phyloP scores from a whole-genome alignment of 2,797 vertebrate genomes.

The Holocentrus rufus region DNA sequence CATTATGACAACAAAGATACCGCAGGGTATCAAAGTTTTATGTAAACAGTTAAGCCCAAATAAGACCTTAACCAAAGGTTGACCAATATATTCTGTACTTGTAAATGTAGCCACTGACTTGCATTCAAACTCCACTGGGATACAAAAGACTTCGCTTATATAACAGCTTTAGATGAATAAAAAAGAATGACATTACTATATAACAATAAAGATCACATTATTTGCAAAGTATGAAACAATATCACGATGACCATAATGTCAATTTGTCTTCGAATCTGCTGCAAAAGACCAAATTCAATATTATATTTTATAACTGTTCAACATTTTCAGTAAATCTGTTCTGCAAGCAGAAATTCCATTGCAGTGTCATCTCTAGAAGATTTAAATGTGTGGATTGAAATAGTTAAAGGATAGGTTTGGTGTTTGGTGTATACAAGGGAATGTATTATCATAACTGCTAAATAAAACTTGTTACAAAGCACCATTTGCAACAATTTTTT shows the following conservation, averaged over 20 bases:
- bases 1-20: too few relatives aligned
- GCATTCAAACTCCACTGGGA: constrained; percentile 4
- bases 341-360: constrained; percentile 29
- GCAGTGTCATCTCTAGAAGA: not conserved
- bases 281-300: not conserved
- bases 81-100: too few relatives aligned
- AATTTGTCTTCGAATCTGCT: not conserved
- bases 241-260: constrained; percentile 8
- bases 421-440: not conserved
- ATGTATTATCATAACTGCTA: too few relatives aligned
- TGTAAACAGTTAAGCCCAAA: too few relatives aligned
- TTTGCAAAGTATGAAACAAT: constrained; percentile 12
- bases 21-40: too few relatives aligned
- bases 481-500: too few relatives aligned
- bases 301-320: constrained; percentile 10
- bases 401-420: too few relatives aligned
- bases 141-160: too few relatives aligned
- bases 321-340: constrained; percentile 14
- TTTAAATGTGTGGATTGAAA: too few relatives aligned
- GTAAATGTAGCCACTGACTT: not conserved
- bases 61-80: too few relatives aligned
- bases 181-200: not conserved
- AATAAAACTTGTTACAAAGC: too few relatives aligned
- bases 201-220: not conserved
- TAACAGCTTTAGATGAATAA: not conserved